Evolutionary conservation across 2,113 vertebrate species (phyloP).

Genomic region (Elaphurus davidianus): DNA sequence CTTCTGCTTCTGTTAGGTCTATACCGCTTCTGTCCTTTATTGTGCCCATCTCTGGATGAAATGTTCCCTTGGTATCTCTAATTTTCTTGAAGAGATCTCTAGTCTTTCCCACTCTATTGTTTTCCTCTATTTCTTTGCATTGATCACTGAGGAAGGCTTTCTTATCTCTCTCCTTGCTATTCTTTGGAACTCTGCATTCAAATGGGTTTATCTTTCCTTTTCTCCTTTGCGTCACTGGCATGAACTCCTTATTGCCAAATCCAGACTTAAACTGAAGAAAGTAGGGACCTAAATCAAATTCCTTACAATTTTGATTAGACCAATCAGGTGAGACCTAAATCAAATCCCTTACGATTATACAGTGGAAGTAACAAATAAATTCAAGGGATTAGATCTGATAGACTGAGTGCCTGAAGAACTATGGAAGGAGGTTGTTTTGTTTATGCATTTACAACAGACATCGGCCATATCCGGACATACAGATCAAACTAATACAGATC

Average conservation of each 20-base stretch:
- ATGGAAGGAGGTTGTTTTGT: not conserved
- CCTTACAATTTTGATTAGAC: not conserved
- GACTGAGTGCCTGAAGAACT: not conserved
- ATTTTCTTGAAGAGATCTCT: not conserved
- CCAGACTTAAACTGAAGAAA: not conserved
- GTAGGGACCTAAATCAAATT: not conserved
- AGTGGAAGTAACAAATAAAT: not conserved
- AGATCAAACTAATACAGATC: not conserved
- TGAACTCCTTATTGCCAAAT: not conserved
- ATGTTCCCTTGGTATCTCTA: not conserved
- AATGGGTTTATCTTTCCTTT: not conserved
- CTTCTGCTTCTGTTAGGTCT: not conserved
- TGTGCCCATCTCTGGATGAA: not conserved
- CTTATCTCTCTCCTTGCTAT: not conserved
- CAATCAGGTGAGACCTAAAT: not conserved
- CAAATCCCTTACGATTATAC: not conserved
- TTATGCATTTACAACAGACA: not conserved
- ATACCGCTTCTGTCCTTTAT: not conserved
- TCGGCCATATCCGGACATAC: not conserved
- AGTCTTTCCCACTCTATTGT: not conserved
- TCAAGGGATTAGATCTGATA: not conserved
- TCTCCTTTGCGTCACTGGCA: not conserved
- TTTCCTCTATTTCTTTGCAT: not conserved
- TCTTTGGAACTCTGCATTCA: not conserved
- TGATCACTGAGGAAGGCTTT: not conserved